Evolutionary conservation across 2,888 invertebrate species (phyloP), one percentile per base, ranked within the genome.

Genomic region (Venustoraphidia nigricollis): DNA sequence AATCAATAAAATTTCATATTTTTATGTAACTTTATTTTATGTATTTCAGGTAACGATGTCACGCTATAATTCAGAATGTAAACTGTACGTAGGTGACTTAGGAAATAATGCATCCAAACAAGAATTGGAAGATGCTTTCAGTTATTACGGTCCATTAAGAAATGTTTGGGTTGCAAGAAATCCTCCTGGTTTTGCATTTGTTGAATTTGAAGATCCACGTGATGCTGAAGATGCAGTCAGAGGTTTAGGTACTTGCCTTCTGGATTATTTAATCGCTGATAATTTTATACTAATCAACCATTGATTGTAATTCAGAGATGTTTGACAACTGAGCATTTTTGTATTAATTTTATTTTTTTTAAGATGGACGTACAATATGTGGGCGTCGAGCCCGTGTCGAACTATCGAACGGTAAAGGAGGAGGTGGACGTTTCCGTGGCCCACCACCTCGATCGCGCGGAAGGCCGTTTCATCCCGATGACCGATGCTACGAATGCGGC

Each of bases 131-230:
- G 88, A 91, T 65, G 87, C 90, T 11, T 96, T 95, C 69, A 82
- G 86, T 51, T 86, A 91, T 59, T 95, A 92, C 62, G 95, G 95
- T 10, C 85, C 89, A 1, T 69, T 95, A 57, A 77, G 89, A 59
- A 94, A 91, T 70, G 94, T 95, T 42, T 96, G 95, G 95, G 93
- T 96, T n/a, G 95, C 95, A 0, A 76, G 94, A 56, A 93, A 95
- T 66, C 92, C 91, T 10, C 93, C 95, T 50, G 95, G 93, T 46
- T 93, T 94, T 68, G 93, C 92, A 8, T 93, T 93, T 68, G 90
- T 93, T 2, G 92, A 93, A 65, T 93, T 88, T 64, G 92, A 93
- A 69, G 93, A 95, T 66, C 78, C 87, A 8, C 72, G 90, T 53
- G 95, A 95, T 66, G 93, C 93, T 9, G 90, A 91, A 60, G 92